Conservation (phyloP, 2,888 invertebrate species). For the Rhagonycha fulva region DNA sequence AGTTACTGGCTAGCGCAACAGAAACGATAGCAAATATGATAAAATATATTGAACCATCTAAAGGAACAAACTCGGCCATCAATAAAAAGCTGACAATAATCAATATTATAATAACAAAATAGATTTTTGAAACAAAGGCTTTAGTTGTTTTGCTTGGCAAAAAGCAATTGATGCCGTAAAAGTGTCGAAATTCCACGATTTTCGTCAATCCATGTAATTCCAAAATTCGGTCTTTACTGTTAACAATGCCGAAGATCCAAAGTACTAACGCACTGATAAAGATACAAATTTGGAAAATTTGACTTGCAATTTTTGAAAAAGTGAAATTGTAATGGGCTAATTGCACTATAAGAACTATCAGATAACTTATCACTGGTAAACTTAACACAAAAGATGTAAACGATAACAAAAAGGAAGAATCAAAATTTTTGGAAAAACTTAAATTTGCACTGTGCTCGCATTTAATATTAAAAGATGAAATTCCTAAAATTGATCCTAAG, state of each 20-base stretch:
- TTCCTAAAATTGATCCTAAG: not conserved
- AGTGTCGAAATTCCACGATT: not conserved
- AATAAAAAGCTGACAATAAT: not conserved
- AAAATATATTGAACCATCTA: not conserved
- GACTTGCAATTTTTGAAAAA: not conserved
- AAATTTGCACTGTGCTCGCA: not conserved
- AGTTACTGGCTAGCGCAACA: not conserved
- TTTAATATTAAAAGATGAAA: not conserved
- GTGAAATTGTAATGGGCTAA: not conserved
- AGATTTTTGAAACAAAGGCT: not conserved
- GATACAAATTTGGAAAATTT: not conserved
- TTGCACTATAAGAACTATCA: not conserved
- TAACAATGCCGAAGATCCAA: not conserved
- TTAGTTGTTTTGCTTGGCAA: not conserved
- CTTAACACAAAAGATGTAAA: not conserved
- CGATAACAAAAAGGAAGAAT: not conserved
- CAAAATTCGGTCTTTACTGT: not conserved
- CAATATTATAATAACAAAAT: not conserved
- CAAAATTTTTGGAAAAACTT: not conserved
- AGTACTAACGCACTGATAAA: not conserved
- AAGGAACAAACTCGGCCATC: not conserved
- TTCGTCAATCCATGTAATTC: not conserved
- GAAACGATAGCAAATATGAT: accelerated
- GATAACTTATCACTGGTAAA: not conserved
- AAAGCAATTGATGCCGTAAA: not conserved